Evolutionary conservation across 2,888 invertebrate species (phyloP).

Genomic region (Hybos culiciformis): DNA sequence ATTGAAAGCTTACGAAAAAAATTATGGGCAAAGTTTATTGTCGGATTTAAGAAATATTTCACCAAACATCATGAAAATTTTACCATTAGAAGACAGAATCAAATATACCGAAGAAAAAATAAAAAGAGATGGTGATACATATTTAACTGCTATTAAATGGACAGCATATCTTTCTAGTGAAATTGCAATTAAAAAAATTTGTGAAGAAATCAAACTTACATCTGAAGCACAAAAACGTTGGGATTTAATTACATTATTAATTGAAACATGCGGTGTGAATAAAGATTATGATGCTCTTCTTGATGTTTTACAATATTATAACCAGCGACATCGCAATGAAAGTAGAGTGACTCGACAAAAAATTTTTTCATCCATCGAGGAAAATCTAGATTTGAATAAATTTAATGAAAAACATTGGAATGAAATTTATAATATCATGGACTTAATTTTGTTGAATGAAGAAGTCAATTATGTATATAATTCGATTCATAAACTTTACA

Average conservation of each 20-base stretch:
- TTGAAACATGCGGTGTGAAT: neutral
- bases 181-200: neutral
- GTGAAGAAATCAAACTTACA: neutral
- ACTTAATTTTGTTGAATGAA: neutral
- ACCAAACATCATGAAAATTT: neutral
- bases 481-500: neutral
- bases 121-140: neutral
- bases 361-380: neutral
- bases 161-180: neutral
- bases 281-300: neutral
- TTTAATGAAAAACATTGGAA: neutral
- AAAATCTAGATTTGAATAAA: neutral
- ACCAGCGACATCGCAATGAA: neutral
- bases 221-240: neutral
- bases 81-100: neutral
- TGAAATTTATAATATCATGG: neutral
- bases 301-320: neutral
- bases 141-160: neutral
- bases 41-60: neutral
- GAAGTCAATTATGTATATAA: neutral
- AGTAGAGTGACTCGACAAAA: neutral
- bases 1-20: neutral
- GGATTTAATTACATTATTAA: neutral
- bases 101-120: neutral
- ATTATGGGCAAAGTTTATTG: neutral